phyloP scores from a whole-genome alignment of 2,888 invertebrate genomes.

The Chloroclystis v-ata region DNA sequence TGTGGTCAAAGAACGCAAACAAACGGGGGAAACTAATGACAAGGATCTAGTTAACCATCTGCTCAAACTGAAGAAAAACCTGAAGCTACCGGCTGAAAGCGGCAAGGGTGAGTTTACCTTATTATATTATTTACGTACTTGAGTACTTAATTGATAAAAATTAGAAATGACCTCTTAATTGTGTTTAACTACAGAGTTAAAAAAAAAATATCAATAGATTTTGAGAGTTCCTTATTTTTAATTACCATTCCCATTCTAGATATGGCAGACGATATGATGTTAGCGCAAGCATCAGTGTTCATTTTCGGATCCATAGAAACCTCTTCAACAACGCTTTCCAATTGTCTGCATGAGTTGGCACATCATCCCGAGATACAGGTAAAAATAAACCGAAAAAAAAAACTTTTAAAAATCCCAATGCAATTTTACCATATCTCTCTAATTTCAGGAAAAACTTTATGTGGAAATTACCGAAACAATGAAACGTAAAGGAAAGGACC shows the following conservation, averaged over 20 bases:
- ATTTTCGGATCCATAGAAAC: constrained; percentile 61
- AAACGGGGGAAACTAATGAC: constrained; percentile 32
- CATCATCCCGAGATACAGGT: constrained; percentile 57
- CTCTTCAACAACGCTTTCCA: constrained; percentile 51
- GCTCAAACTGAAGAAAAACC: constrained; percentile 50
- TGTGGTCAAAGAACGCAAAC: constrained; percentile 46
- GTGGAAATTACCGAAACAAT: constrained; percentile 47
- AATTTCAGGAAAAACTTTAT: constrained; percentile 50
- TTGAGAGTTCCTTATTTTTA: too few relatives aligned
- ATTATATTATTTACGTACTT: background rate
- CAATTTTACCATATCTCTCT: background rate
- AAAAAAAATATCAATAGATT: too few relatives aligned
- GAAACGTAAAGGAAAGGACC: constrained; percentile 41
- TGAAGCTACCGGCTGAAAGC: constrained; percentile 48
- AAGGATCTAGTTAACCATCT: constrained; percentile 58
- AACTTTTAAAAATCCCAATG: background rate
- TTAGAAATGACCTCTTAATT: too few relatives aligned
- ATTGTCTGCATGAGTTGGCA: constrained; percentile 53
- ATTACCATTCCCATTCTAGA: too few relatives aligned
- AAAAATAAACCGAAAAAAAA: background rate
- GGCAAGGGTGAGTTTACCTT: constrained; percentile 37
- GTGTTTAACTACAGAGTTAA: too few relatives aligned
- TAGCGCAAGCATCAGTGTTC: constrained; percentile 61
- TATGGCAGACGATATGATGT: constrained; percentile 54
- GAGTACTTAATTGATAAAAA: too few relatives aligned